Evolutionary conservation across 2,797 vertebrate species (phyloP).

Genomic region (Euthynnus affinis): DNA sequence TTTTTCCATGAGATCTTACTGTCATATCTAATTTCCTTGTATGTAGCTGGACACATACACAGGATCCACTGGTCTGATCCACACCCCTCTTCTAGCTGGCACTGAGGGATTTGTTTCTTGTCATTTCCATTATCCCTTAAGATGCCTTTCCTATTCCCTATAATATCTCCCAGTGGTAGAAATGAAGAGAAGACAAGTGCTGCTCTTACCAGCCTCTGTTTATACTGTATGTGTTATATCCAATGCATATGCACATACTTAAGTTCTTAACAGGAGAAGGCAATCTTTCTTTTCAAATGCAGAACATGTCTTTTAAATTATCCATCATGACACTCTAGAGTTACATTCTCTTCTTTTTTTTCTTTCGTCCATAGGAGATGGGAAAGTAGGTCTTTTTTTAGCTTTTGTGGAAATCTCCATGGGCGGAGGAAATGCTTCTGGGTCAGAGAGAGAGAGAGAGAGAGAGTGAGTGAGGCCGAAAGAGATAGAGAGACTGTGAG

Average conservation of each 20-base stretch:
- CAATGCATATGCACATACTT: conserved; percentile 47
- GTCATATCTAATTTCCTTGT: neutral
- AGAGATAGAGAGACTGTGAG: conserved; percentile 37
- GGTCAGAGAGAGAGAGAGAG: conserved; percentile 68
- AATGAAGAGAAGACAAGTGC: conserved; percentile 38
- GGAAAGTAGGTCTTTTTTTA: conserved; percentile 78
- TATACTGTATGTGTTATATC: conserved; percentile 43
- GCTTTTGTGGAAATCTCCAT: conserved; percentile 74
- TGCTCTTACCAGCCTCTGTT: conserved; percentile 43
- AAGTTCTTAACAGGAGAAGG: conserved; percentile 28
- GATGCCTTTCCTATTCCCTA: conserved; percentile 22
- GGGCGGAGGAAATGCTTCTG: conserved; percentile 76
- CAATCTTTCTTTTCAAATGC: conserved; percentile 51
- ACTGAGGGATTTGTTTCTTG: conserved; percentile 21
- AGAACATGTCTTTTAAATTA: conserved; percentile 72
- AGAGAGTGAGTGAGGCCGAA: conserved; percentile 35
- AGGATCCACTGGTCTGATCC: conserved; percentile 10
- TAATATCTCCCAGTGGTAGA: conserved; percentile 33
- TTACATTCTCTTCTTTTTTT: conserved; percentile 51
- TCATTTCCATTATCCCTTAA: conserved; percentile 20
- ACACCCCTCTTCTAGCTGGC: conserved; percentile 9
- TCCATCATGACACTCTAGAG: conserved; percentile 71
- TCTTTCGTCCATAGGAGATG: conserved; percentile 66
- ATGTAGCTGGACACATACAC: neutral
- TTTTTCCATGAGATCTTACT: neutral